phyloP scores from a whole-genome alignment of 2,888 invertebrate genomes.

The Ectobius pallidus region DNA sequence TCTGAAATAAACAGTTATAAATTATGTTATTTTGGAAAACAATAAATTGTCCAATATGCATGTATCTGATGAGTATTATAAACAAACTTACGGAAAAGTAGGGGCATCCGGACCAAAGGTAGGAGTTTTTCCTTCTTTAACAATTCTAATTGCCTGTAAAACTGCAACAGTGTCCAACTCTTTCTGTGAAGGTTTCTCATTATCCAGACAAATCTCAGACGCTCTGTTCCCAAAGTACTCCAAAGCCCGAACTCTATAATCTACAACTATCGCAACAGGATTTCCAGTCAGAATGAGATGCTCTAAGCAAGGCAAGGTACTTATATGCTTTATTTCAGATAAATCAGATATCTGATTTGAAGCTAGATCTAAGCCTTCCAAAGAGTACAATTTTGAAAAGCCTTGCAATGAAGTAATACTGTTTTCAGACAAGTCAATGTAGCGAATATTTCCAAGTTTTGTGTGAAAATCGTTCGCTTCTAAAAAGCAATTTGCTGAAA shows the following conservation, averaged over 20 bases:
- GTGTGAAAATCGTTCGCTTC: constrained; percentile 79
- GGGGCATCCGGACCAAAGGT: constrained; percentile 52
- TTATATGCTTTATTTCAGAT: constrained; percentile 79
- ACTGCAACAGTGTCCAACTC: constrained; percentile 93
- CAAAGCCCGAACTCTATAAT: constrained; percentile 89
- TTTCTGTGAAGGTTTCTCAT: constrained; percentile 82
- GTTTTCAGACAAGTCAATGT: constrained; percentile 85
- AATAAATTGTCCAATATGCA: no score
- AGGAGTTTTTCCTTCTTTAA: constrained; percentile 71
- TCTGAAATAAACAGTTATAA: no score
- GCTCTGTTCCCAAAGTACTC: constrained; percentile 86
- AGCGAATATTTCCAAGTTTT: constrained; percentile 87
- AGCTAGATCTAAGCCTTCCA: constrained; percentile 85
- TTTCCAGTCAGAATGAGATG: constrained; percentile 88
- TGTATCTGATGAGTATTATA: no score
- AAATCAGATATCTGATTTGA: constrained; percentile 83
- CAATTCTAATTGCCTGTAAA: constrained; percentile 82
- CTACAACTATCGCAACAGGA: constrained; percentile 82
- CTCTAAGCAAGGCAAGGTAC: constrained; percentile 84
- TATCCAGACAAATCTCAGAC: constrained; percentile 84
- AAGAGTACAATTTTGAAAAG: constrained; percentile 82
- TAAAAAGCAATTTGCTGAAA: constrained; percentile 79
- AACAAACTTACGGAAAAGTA: constrained; percentile 27
- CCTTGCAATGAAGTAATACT: constrained; percentile 73
- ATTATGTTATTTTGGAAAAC: no score